Conservation (phyloP, 2,797 vertebrate genomes). For the Kryptolebias ocellatus region DNA sequence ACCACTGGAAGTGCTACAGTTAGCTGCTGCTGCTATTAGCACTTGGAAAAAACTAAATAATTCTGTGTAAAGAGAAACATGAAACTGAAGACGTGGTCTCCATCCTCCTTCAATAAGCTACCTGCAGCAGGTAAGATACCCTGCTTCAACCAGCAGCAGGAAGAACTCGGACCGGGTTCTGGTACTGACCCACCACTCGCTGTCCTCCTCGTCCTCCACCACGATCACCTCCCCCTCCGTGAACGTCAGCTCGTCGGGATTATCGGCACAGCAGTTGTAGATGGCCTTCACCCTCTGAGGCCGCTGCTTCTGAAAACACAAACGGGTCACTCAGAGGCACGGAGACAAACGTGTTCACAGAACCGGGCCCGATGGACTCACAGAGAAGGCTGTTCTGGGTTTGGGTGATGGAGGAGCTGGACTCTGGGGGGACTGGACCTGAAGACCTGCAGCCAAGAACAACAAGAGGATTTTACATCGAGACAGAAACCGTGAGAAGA, state of each 20-base stretch:
- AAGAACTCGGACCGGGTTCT: too few relatives aligned
- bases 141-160: too few relatives aligned
- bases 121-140: too few relatives aligned
- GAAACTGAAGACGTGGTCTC: too few relatives aligned
- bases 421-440: constrained; percentile 51
- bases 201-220: constrained; percentile 94
- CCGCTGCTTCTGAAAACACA: constrained; percentile 84
- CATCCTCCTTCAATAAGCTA: too few relatives aligned
- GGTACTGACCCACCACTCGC: constrained; percentile 96
- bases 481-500: too few relatives aligned
- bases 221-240: constrained; percentile 92
- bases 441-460: constrained; percentile 37
- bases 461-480: background rate
- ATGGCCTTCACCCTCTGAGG: constrained; percentile 92
- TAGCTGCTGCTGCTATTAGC: too few relatives aligned
- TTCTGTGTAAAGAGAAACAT: too few relatives aligned
- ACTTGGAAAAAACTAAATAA: too few relatives aligned
- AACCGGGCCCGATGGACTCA: constrained; percentile 68
- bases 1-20: too few relatives aligned
- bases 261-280: constrained; percentile 92
- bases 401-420: constrained; percentile 87
- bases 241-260: constrained; percentile 94
- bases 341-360: background rate
- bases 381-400: constrained; percentile 86
- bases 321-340: constrained; percentile 3